Conservation (phyloP, 2,113 vertebrate species). For the Antigone vipio region DNA sequence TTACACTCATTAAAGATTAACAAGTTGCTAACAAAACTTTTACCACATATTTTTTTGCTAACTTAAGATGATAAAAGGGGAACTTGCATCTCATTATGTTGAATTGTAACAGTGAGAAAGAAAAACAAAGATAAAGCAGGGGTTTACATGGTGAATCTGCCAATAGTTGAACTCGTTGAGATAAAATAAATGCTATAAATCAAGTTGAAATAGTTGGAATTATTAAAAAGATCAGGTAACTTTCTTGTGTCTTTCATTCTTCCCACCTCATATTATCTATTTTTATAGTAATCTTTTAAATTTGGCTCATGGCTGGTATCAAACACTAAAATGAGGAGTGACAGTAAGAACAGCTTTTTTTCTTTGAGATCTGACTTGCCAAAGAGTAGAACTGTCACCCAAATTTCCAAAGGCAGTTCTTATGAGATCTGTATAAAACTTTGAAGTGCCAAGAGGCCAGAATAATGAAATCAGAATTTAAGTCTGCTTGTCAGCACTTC, state of each 20-base stretch:
- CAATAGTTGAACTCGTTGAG: neutral
- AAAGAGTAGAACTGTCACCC: neutral
- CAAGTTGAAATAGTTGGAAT: neutral
- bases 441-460: neutral
- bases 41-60: neutral
- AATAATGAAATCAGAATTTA: neutral
- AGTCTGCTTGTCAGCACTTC: neutral
- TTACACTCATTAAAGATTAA: slow-evolving; percentile 8
- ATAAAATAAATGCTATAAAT: slow-evolving; percentile 11
- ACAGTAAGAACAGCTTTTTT: neutral
- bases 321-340: neutral
- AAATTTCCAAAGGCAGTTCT: neutral
- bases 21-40: slow-evolving; percentile 12
- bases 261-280: neutral
- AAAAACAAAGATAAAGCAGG: neutral
- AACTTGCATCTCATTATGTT: slow-evolving; percentile 5
- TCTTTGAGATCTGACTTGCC: neutral
- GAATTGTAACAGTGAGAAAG: neutral
- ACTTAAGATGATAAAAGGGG: neutral
- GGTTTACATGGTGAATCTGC: neutral
- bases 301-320: neutral
- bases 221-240: neutral
- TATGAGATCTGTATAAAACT: neutral
- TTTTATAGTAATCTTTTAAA: neutral
- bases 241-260: neutral